Conservation (phyloP, 2,113 vertebrate genomes). For the Psettodes erumei region DNA sequence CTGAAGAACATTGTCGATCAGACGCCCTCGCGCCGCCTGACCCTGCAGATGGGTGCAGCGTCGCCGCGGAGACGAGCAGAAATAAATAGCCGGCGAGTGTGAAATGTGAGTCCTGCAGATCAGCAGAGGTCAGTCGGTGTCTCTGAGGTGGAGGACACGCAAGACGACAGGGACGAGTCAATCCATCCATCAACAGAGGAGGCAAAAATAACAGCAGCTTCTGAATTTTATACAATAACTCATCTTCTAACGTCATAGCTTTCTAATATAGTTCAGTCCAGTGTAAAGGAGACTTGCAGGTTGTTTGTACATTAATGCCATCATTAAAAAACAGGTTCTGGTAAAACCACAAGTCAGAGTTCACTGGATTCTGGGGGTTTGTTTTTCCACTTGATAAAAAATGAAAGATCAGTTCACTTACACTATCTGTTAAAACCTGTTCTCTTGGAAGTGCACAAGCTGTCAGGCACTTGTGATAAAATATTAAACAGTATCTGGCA, state of each 20-base stretch:
- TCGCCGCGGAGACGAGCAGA: constrained; percentile 13
- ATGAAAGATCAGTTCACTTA: not conserved
- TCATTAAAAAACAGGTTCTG: not conserved
- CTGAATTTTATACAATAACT: not conserved
- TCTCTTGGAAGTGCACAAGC: not conserved
- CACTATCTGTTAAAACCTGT: not conserved
- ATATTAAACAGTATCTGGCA: not conserved
- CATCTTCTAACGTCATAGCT: not conserved
- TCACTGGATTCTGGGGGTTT: not conserved
- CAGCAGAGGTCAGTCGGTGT: constrained; percentile 29
- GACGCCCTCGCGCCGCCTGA: not conserved
- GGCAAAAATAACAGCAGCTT: constrained; percentile 7
- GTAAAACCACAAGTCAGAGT: not conserved
- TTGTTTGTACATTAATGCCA: too few relatives aligned
- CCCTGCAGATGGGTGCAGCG: constrained; percentile 7
- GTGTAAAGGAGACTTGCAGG: not conserved
- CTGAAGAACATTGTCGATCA: not conserved
- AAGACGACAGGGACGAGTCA: not conserved
- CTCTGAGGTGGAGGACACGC: constrained; percentile 24
- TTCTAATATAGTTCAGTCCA: not conserved
- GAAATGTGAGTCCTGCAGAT: constrained; percentile 58
- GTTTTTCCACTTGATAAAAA: not conserved
- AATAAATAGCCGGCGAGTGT: constrained; percentile 15
- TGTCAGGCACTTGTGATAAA: constrained; percentile 4
- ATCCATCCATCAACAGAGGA: not conserved